Conservation (phyloP, 2,113 vertebrate species). For the Callospermophilus lateralis region DNA sequence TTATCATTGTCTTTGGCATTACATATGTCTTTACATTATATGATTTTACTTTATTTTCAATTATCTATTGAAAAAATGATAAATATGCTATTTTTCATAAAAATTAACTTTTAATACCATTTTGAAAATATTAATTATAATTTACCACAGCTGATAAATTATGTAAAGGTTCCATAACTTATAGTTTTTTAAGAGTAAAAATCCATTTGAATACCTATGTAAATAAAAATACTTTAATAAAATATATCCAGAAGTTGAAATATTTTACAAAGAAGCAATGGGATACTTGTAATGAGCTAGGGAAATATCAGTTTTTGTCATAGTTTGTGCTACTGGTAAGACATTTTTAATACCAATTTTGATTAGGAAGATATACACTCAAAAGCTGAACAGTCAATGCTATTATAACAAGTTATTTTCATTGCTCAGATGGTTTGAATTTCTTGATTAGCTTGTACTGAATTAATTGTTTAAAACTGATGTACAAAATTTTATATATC, state of each 20-base stretch:
- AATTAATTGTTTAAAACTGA: conserved; percentile 13
- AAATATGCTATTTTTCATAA: conserved; percentile 57
- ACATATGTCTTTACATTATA: conserved; percentile 32
- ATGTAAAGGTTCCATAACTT: conserved; percentile 13
- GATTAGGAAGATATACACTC: not conserved
- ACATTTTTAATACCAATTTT: not conserved
- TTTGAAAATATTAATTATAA: conserved; percentile 42
- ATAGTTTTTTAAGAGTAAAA: conserved; percentile 13
- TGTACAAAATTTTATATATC: not conserved
- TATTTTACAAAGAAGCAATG: not conserved
- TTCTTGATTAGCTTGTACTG: not conserved
- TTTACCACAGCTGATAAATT: not conserved
- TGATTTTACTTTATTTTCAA: conserved; percentile 64
- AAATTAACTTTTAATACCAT: not conserved
- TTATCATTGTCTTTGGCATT: conserved; percentile 77
- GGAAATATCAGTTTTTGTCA: not conserved
- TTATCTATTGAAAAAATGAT: not conserved
- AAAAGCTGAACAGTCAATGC: not conserved
- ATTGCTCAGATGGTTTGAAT: not conserved
- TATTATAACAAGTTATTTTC: not conserved
- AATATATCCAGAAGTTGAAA: not conserved
- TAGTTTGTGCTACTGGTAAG: not conserved
- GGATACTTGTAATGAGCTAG: not conserved
- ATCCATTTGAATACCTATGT: not conserved
- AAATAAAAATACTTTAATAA: conserved; percentile 48